Base-by-base conservation (phyloP, 2,113 vertebrate species). In the Trogon surrucura region DNA sequence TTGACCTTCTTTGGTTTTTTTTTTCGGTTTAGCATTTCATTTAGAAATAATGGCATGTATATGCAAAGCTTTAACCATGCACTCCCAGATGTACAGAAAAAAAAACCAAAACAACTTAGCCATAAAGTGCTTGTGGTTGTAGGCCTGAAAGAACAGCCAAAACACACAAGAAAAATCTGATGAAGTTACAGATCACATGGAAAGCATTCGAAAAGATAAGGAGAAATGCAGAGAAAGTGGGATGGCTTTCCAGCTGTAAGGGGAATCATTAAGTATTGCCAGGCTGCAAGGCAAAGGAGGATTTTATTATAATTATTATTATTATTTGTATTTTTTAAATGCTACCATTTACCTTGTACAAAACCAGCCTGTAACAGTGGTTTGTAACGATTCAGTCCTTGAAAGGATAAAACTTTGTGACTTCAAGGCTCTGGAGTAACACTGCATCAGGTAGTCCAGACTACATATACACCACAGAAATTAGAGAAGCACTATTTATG, bases 201-300 rank as follows among this genome's bases (percentile, higher is more conserved):
- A 89, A 95, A 61, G 60, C 88, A 93, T 90, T 92, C 5, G 5
- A 86, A 56, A 0, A 90, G 79, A 96, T 73, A 90, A 88, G 70
- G 88, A 89, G 67, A 82, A 93, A 72, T 10, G 53, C 74, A 89
- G 81, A 90, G 90, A 65, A 82, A 82, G 85, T 30, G 88, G 60
- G 51, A 80, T 30, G 41, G n/a, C 36, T 89, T 91, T 69, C 78
- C 54, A 91, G 66, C 75, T 61, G 7, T 64, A 69, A 85, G 36
- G 30, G 4, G 20, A 11, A 50, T 17, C 38, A 73, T 32, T 47
- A 65, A 60, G 53, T 38, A 44, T 6, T 0, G 0, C 54, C 5
- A 13, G 51, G 47, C 56, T 62, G 13, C 62, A 92, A 57, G 64
- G 38, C 41, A 80, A 80, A 84, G 48, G 13, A 66, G 11, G 23